Conservation (phyloP, 2,888 invertebrate genomes). For the Synergus laeviventris region DNA sequence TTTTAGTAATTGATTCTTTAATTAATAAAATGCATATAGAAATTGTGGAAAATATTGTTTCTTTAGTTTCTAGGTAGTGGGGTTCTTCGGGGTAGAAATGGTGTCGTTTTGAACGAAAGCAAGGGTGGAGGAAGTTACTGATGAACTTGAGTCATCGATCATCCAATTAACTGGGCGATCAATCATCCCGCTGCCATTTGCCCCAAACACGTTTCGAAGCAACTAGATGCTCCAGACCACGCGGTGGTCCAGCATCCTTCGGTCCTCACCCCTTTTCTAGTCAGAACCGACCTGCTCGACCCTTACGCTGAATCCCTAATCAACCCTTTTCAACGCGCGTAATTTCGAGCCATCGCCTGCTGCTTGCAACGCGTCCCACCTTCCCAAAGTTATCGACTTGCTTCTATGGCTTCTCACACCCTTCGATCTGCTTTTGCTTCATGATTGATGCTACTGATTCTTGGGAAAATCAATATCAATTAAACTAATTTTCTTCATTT, state of each 20-base stretch:
- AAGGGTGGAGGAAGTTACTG: conserved; percentile 57
- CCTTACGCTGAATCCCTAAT: conserved; percentile 74
- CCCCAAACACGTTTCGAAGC: conserved; percentile 65
- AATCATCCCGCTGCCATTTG: conserved; percentile 82
- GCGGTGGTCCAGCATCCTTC: conserved; percentile 66
- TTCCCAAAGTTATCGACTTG: conserved; percentile 44
- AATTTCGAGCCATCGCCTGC: conserved; percentile 65
- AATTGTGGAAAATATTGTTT: not conserved
- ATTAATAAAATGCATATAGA: not conserved
- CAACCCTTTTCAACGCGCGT: conserved; percentile 76
- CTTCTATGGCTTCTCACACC: conserved; percentile 43
- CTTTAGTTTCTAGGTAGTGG: not conserved
- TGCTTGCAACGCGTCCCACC: conserved; percentile 39
- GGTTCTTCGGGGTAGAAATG: conserved; percentile 1
- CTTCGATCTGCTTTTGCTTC: conserved; percentile 46
- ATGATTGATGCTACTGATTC: conserved; percentile 42
- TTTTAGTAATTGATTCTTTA: too few species aligned
- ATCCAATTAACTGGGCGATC: conserved; percentile 86
- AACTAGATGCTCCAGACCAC: conserved; percentile 53
- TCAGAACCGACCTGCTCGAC: conserved; percentile 65
- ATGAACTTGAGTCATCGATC: conserved; percentile 82
- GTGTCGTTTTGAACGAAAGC: not conserved
- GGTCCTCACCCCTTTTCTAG: conserved; percentile 47
- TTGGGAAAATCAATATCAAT: conserved; percentile 47
- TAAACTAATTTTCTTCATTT: conserved; percentile 39